Conservation (phyloP, 2,888 invertebrate species). For the Diaprepes abbreviatus region DNA sequence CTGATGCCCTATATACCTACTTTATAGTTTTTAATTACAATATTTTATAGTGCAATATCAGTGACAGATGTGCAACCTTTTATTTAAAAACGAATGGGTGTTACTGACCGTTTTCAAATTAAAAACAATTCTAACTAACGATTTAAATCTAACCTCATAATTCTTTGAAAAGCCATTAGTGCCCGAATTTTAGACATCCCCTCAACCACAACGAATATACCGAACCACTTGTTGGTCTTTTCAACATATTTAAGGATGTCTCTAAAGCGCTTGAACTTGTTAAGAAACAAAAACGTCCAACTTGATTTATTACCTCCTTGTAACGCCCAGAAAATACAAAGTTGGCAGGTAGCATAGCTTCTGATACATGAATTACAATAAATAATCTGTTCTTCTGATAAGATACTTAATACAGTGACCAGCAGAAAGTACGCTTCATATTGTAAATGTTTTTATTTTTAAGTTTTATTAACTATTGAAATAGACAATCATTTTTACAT, state of each 20-base stretch:
- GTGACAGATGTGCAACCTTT: too few relatives aligned
- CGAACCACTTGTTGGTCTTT: conserved; percentile 28
- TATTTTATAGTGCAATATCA: too few relatives aligned
- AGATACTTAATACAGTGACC: too few relatives aligned
- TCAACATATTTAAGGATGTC: conserved; percentile 31
- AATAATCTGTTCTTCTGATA: conserved; percentile 2
- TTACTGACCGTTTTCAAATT: too few relatives aligned
- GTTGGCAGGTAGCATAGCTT: conserved; percentile 46
- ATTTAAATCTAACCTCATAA: conserved; percentile 5
- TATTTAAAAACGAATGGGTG: too few relatives aligned
- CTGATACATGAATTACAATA: conserved; percentile 41
- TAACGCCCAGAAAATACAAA: conserved; percentile 38
- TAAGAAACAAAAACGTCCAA: conserved; percentile 44
- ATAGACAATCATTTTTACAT: too few relatives aligned
- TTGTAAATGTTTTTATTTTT: too few relatives aligned
- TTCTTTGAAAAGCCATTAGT: conserved; percentile 24
- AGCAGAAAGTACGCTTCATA: too few relatives aligned
- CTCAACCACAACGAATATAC: conserved; percentile 25
- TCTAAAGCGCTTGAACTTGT: conserved; percentile 37
- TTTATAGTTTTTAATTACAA: too few relatives aligned
- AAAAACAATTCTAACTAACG: conserved; percentile 3
- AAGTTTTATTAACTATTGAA: too few relatives aligned
- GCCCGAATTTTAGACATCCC: conserved; percentile 10
- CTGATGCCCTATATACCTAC: too few relatives aligned
- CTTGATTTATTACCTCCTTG: conserved; percentile 40